Evolutionary conservation across 1,140 invertebrate genomes (phyloP).

Genomic region (Drosophila tani): DNA sequence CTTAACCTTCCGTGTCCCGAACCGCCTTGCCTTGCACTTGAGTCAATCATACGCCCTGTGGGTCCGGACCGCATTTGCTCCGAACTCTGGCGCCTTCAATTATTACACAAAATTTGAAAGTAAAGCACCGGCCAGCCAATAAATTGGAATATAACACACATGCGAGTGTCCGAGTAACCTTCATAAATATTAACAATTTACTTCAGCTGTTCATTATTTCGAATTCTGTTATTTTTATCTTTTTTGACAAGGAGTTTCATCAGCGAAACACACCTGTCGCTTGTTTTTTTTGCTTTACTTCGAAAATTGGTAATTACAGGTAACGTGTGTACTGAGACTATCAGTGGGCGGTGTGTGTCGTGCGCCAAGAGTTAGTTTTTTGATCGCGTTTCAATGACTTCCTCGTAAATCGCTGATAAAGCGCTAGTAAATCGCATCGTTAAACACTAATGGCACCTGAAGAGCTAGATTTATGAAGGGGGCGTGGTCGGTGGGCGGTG

Average conservation of each 20-base stretch:
- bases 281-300: conserved; percentile 28
- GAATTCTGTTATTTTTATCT: conserved; percentile 16
- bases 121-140: conserved; percentile 34
- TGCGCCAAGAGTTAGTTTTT: conserved; percentile 23
- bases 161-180: conserved; percentile 50
- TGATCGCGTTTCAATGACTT: conserved; percentile 21
- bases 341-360: conserved; percentile 8
- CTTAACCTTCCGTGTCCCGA: conserved; percentile 20
- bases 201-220: conserved; percentile 19
- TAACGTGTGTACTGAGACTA: conserved; percentile 8
- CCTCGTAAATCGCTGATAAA: conserved; percentile 59
- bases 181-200: conserved; percentile 73
- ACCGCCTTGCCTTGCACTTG: conserved; percentile 22
- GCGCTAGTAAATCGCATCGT: conserved; percentile 60
- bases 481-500: conserved; percentile 9
- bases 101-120: conserved; percentile 70
- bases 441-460: conserved; percentile 62
- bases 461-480: conserved; percentile 10
- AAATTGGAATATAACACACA: conserved; percentile 49
- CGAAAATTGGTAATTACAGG: conserved; percentile 28
- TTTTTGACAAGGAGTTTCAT: conserved; percentile 39
- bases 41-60: conserved; percentile 32
- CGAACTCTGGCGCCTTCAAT: conserved; percentile 13
- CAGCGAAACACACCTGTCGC: conserved; percentile 37
- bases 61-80: conserved; percentile 7